Percentiles rank a stretch among this genome's conserved stretches.
These are phyloP conservation scores for Galaxea fascicularis DNA, from an alignment of 92 coral and sea anemone species.

Conservation along the genomic window DNA sequence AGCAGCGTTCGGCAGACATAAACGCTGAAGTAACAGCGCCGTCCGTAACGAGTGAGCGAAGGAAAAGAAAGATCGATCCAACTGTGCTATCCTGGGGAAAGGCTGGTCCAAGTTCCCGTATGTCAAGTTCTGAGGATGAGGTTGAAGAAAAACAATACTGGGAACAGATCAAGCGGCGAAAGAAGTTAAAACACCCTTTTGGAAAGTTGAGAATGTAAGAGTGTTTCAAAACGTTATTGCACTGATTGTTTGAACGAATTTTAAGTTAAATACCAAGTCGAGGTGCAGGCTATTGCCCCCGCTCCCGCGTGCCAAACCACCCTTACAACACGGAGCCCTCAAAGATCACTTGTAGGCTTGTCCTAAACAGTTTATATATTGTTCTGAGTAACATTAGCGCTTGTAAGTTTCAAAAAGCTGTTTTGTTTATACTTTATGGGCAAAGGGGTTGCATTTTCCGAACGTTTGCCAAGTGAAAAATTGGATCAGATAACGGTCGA, in stretches of 20 bases:
- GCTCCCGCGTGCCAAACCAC: no score
- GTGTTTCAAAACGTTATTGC: neutral
- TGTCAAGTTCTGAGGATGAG: constrained; percentile 29
- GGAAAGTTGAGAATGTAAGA: constrained; percentile 14
- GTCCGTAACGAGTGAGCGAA: neutral
- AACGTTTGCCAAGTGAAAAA: no score
- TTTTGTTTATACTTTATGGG: no score
- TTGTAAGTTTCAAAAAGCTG: no score
- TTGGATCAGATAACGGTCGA: no score
- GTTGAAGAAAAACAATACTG: neutral
- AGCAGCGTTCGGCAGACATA: neutral
- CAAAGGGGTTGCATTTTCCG: no score
- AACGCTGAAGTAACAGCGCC: neutral
- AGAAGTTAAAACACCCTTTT: neutral
- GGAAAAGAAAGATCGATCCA: neutral
- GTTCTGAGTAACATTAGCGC: no score
- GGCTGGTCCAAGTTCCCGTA: constrained; percentile 16
- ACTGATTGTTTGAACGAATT: neutral
- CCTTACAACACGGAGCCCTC: no score
- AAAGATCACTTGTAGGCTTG: no score
- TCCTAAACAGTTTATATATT: no score
- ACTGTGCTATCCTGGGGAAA: constrained; percentile 10
- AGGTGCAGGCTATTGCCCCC: neutral
- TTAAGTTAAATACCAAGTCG: neutral
- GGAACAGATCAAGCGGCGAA: constrained; percentile 1